phyloP scores from a whole-genome alignment of 2,888 invertebrate species.

The Sphinx pinastri region DNA sequence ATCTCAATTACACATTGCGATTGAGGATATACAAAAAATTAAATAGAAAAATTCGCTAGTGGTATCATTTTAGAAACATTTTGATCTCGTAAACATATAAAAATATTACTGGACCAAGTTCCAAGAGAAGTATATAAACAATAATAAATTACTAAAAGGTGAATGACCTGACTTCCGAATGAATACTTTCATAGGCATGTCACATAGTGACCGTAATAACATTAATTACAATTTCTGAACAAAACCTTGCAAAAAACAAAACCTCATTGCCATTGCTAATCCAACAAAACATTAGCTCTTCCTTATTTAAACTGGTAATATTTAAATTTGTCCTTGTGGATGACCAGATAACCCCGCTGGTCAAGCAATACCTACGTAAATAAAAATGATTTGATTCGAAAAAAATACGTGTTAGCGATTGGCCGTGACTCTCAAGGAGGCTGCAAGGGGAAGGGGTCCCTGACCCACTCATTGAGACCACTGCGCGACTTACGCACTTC shows the following conservation, averaged over 20 bases:
- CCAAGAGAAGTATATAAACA: no score
- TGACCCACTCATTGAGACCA: slow-evolving; percentile 69
- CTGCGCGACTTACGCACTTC: slow-evolving; percentile 42
- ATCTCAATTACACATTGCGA: no score
- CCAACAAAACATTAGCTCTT: slow-evolving; percentile 39
- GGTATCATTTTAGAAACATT: no score
- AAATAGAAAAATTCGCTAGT: no score
- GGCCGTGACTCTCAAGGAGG: slow-evolving; percentile 78
- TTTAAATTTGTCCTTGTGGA: slow-evolving; percentile 71
- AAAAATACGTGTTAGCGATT: slow-evolving; percentile 74
- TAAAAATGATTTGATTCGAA: slow-evolving; percentile 81
- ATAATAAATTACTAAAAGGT: no score
- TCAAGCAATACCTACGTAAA: slow-evolving; percentile 75
- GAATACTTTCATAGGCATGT: no score
- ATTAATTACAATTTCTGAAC: not conserved
- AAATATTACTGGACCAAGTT: no score
- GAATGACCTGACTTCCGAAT: no score
- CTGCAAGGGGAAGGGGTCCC: slow-evolving; percentile 79
- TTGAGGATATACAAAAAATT: no score
- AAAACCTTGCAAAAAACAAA: not conserved
- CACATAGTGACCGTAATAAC: no score
- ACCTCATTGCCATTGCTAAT: slow-evolving; percentile 24
- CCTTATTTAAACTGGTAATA: slow-evolving; percentile 51
- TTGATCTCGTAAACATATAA: no score
- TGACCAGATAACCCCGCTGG: slow-evolving; percentile 73